phyloP scores from a whole-genome alignment of 2,113 vertebrate genomes.

The Vombatus ursinus region DNA sequence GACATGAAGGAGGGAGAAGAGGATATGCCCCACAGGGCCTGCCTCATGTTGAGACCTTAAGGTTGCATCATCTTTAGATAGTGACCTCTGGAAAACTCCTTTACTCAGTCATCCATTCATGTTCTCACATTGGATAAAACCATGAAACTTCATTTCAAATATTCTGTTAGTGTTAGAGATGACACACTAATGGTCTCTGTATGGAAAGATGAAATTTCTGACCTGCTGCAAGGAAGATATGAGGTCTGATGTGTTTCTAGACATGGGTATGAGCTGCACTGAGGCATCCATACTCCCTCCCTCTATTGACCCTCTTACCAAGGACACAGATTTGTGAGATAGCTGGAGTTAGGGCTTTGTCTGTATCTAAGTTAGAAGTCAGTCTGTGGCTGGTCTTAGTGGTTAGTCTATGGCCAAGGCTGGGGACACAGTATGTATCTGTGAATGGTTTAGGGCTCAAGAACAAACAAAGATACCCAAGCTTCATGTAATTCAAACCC shows the following conservation, averaged over 20 bases:
- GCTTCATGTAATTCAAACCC: background rate
- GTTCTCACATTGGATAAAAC: background rate
- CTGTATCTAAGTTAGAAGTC: background rate
- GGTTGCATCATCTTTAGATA: background rate
- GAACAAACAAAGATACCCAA: background rate
- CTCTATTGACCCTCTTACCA: background rate
- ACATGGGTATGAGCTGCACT: background rate
- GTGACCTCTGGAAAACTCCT: background rate
- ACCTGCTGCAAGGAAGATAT: background rate
- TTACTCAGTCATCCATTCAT: background rate
- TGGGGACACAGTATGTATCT: background rate
- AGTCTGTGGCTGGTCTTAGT: background rate
- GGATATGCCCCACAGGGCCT: background rate
- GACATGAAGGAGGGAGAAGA: background rate
- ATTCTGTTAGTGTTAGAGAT: background rate
- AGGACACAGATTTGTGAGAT: background rate
- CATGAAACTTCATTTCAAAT: background rate
- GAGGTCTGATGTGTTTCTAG: background rate
- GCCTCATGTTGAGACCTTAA: background rate
- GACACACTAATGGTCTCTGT: background rate
- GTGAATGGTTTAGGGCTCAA: background rate
- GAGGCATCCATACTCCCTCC: background rate
- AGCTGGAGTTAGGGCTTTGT: background rate
- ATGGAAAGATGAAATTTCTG: background rate
- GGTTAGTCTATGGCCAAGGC: background rate